These are phyloP conservation scores for Rhynchophorus ferrugineus DNA, from an alignment of 1,140 invertebrate genomes.

Conservation along the genomic window DNA sequence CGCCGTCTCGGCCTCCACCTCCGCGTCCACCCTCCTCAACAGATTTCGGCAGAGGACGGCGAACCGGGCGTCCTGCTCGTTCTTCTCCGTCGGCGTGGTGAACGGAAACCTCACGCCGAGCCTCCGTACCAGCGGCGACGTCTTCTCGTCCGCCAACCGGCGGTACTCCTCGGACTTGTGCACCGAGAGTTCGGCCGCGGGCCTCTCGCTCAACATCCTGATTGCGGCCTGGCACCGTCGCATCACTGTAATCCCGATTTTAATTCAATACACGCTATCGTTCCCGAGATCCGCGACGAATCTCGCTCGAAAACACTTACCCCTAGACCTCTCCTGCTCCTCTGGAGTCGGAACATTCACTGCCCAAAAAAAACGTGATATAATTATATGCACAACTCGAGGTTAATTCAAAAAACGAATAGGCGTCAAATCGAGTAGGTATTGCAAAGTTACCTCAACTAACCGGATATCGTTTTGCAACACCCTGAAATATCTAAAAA, in stretches of 20 bases:
- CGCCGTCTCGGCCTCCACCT: no score
- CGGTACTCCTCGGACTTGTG: slow-evolving; percentile 1
- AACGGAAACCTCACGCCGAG: slow-evolving; percentile 20
- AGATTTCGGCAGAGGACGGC: slow-evolving; percentile 16
- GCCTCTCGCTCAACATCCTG: slow-evolving; percentile 22
- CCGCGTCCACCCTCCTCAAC: no score
- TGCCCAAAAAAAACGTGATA: slow-evolving; percentile 16
- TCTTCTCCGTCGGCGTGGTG: slow-evolving; percentile 14
- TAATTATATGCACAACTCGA: background rate
- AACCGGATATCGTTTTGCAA: no score
- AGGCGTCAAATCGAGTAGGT: no score
- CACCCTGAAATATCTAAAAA: no score
- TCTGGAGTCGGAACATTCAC: slow-evolving; percentile 17
- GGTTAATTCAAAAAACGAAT: no score
- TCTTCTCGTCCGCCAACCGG: slow-evolving; percentile 5
- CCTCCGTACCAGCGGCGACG: slow-evolving; percentile 20
- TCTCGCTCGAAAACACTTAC: slow-evolving; percentile 19
- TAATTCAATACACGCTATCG: slow-evolving; percentile 17
- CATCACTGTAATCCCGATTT: slow-evolving; percentile 26
- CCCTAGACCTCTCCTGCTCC: slow-evolving; percentile 26
- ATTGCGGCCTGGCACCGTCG: slow-evolving; percentile 27
- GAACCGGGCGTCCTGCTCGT: slow-evolving; percentile 2
- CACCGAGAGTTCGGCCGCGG: slow-evolving; percentile 21
- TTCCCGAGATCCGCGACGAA: no score
- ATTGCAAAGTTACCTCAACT: no score